These are phyloP conservation scores for Petrosia ficiformis DNA, from an alignment of 37 sponge, comb jelly and placozoan species.

Conservation along the genomic window DNA sequence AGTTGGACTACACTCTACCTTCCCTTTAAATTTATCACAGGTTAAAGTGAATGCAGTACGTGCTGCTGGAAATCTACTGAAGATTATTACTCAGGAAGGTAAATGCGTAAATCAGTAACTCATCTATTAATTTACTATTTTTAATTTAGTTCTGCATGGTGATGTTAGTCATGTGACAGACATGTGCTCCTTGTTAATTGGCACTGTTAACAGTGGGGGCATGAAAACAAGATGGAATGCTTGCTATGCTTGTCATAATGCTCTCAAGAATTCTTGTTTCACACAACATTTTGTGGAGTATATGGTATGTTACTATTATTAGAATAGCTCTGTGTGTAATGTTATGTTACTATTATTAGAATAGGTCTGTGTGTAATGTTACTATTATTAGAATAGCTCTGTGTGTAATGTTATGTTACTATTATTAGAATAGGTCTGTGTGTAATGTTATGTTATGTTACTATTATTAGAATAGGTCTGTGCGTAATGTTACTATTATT, in stretches of 20 bases:
- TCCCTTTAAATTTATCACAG: conserved; percentile 5
- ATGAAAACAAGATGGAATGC: conserved; percentile 74
- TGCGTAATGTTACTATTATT: no score
- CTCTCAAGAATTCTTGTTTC: conserved; percentile 36
- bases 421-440: no score
- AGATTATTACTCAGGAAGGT: conserved; percentile 15
- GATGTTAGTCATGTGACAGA: not conserved
- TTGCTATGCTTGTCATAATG: conserved; percentile 60
- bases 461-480: no score
- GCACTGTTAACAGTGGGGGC: conserved; percentile 19
- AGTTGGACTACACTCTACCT: no score
- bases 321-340: not conserved
- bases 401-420: not conserved
- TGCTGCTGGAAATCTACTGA: conserved; percentile 52
- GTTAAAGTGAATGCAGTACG: conserved; percentile 57
- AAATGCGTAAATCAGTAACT: not conserved
- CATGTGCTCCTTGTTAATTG: conserved; percentile 6
- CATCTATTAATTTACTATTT: not conserved
- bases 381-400: no score
- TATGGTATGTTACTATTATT: conserved; percentile 8
- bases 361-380: no score
- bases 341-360: not conserved
- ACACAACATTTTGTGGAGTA: not conserved
- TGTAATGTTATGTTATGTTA: no score
- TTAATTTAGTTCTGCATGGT: not conserved